phyloP scores from a whole-genome alignment of 2,888 invertebrate genomes.

The Anorthoa munda region DNA sequence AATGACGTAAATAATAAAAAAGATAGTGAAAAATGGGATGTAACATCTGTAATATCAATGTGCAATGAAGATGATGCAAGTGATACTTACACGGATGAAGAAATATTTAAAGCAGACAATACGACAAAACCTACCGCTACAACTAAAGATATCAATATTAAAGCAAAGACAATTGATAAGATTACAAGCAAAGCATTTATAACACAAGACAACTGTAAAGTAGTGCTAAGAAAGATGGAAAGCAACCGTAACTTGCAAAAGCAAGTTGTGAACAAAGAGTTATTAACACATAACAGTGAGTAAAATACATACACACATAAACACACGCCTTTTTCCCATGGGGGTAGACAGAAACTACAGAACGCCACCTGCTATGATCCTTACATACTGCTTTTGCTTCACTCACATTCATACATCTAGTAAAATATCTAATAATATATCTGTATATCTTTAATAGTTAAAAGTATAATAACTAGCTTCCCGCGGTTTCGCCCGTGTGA shows the following conservation, averaged over 20 bases:
- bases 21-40: slow-evolving; percentile 79
- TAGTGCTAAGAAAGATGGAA: slow-evolving; percentile 37
- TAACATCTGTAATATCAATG: slow-evolving; percentile 78
- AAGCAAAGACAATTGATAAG: slow-evolving; percentile 40
- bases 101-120: slow-evolving; percentile 74
- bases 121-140: slow-evolving; percentile 38
- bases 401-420: too few relatives aligned
- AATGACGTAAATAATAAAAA: slow-evolving; percentile 66
- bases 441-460: not conserved
- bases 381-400: too few relatives aligned
- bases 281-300: slow-evolving; percentile 48
- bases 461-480: too few relatives aligned
- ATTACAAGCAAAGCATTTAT: slow-evolving; percentile 11
- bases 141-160: slow-evolving; percentile 42
- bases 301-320: slow-evolving; percentile 9
- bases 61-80: slow-evolving; percentile 78
- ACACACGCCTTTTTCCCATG: too few relatives aligned
- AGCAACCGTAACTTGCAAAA: slow-evolving; percentile 26
- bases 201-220: slow-evolving; percentile 42
- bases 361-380: too few relatives aligned
- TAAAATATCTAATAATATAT: too few relatives aligned
- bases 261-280: slow-evolving; percentile 21
- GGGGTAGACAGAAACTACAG: too few relatives aligned
- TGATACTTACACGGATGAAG: slow-evolving; percentile 87
- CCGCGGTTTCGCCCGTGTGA: too few relatives aligned